These are phyloP conservation scores for Eonycteris spelaea DNA, from an alignment of 2,113 vertebrate genomes.

Conservation along the genomic window DNA sequence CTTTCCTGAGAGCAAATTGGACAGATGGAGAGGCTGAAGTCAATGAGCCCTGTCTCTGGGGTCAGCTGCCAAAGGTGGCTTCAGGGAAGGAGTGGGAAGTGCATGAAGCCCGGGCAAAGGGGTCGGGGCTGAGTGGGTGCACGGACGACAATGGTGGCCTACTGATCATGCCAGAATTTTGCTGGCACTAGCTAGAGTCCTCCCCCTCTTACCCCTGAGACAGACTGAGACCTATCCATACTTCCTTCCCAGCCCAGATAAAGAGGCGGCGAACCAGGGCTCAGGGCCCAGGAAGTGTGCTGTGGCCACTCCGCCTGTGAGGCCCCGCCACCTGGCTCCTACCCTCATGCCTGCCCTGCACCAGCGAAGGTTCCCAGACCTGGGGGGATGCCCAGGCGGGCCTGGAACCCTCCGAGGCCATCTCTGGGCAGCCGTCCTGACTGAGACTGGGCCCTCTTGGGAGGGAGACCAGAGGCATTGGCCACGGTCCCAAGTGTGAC, in stretches of 20 bases:
- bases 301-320: neutral
- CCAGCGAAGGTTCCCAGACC: neutral
- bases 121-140: no score
- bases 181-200: neutral
- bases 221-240: fast-evolving
- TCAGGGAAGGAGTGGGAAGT: fast-evolving
- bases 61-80: neutral
- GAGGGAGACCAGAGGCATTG: neutral
- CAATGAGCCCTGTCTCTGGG: neutral
- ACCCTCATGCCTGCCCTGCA: neutral
- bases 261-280: neutral
- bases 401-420: neutral
- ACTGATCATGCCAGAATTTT: neutral
- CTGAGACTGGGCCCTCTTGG: neutral
- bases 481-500: neutral
- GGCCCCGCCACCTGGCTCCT: neutral
- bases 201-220: neutral
- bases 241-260: neutral
- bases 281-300: neutral
- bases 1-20: neutral
- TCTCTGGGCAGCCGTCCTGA: neutral
- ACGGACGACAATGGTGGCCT: neutral
- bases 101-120: neutral
- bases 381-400: neutral
- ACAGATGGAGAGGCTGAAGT: neutral